phyloP scores from a whole-genome alignment of 2,113 vertebrate species.

The Chamaetylas fuelleborni region DNA sequence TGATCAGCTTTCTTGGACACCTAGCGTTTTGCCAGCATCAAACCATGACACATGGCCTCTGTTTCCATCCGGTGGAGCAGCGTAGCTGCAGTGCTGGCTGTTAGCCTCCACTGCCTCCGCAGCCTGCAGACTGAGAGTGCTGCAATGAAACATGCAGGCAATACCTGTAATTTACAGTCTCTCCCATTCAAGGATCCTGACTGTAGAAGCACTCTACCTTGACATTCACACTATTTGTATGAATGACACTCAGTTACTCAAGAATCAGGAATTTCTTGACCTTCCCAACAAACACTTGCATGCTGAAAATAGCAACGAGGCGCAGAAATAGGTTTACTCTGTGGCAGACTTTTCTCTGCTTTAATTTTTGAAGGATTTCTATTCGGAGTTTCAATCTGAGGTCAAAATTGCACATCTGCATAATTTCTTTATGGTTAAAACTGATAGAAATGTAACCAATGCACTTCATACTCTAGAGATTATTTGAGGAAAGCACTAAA shows the following conservation, averaged over 20 bases:
- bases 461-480: background rate
- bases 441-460: background rate
- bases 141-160: background rate
- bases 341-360: background rate
- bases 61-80: background rate
- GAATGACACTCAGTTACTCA: background rate
- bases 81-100: rapidly evolving
- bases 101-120: too few relatives aligned
- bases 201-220: background rate
- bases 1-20: background rate
- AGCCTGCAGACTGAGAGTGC: too few relatives aligned
- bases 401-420: background rate
- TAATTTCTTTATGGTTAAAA: background rate
- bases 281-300: background rate
- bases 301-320: background rate
- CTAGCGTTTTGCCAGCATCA: background rate
- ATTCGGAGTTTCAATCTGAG: background rate
- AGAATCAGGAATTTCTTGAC: background rate
- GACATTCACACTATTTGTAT: background rate
- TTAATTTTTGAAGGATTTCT: background rate
- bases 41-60: background rate
- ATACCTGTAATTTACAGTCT: background rate
- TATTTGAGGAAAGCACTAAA: background rate
- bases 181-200: background rate
- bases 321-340: background rate